These are phyloP conservation scores for Celastrina argiolus DNA, from an alignment of 2,888 invertebrate species.

Conservation along the genomic window DNA sequence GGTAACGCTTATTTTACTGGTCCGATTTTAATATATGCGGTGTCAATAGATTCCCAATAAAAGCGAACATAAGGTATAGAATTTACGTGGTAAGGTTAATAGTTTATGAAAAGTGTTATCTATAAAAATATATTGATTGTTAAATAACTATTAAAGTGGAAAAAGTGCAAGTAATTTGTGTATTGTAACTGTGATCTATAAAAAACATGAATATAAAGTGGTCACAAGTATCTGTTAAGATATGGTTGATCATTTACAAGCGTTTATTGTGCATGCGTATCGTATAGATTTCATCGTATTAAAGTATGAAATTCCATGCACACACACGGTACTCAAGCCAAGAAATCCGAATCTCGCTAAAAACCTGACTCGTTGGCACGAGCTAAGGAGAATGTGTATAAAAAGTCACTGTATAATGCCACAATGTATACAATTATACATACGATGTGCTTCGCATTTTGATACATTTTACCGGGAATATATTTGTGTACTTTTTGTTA, in stretches of 20 bases:
- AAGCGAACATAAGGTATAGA: too few species aligned
- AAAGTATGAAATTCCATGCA: slow-evolving; percentile 29
- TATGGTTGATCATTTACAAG: background rate
- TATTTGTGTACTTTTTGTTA: background rate
- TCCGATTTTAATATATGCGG: too few species aligned
- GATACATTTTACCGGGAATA: slow-evolving; percentile 23
- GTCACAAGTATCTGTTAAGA: background rate
- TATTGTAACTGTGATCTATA: too few species aligned
- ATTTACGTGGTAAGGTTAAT: too few species aligned
- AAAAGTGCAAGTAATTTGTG: too few species aligned
- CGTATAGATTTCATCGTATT: slow-evolving; percentile 8
- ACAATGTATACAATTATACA: slow-evolving; percentile 30
- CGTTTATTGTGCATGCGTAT: slow-evolving; percentile 6
- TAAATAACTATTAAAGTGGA: too few species aligned
- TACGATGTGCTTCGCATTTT: slow-evolving; percentile 23
- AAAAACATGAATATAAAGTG: background rate
- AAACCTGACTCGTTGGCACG: slow-evolving; percentile 60
- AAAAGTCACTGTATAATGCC: slow-evolving; percentile 30
- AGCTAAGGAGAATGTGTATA: slow-evolving; percentile 61
- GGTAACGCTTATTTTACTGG: too few species aligned
- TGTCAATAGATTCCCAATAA: too few species aligned
- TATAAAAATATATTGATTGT: too few species aligned
- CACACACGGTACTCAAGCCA: slow-evolving; percentile 15
- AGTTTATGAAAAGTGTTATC: too few species aligned
- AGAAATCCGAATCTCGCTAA: slow-evolving; percentile 36